These are phyloP conservation scores for Propithecus coquereli DNA, from an alignment of 2,113 vertebrate genomes.

Conservation along the genomic window DNA sequence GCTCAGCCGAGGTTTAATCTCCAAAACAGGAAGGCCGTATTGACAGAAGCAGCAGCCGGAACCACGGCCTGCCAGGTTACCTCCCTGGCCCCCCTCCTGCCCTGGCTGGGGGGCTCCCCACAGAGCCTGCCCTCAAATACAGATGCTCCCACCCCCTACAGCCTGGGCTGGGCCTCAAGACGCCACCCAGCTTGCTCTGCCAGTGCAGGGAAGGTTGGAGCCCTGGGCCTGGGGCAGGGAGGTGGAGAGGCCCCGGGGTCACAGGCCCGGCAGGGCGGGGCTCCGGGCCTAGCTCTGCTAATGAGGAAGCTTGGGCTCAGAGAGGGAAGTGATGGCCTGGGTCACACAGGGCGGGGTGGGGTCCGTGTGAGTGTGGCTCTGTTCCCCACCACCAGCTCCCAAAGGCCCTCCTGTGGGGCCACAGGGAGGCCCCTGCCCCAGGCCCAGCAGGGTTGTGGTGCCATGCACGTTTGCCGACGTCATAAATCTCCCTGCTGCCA, in stretches of 20 bases:
- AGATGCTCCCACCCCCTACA: not conserved
- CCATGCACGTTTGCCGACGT: fast-evolving
- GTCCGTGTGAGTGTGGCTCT: not conserved
- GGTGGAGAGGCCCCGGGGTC: not conserved
- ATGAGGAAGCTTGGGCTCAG: constrained; percentile 39
- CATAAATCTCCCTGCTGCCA: not conserved
- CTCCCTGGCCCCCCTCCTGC: not conserved
- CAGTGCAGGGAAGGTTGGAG: not conserved
- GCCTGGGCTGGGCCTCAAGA: not conserved
- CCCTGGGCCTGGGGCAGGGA: not conserved
- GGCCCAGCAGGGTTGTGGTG: not conserved
- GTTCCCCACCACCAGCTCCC: too few species aligned
- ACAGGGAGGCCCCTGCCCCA: not conserved
- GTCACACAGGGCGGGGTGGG: not conserved
- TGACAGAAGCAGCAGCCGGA: constrained; percentile 64
- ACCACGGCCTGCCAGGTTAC: constrained; percentile 30
- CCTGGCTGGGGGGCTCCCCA: not conserved
- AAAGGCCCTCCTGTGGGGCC: not conserved
- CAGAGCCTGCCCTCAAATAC: not conserved
- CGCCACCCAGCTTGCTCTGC: fast-evolving
- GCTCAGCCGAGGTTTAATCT: constrained; percentile 64
- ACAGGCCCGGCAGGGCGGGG: not conserved
- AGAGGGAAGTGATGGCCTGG: not conserved
- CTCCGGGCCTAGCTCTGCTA: not conserved
- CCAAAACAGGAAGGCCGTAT: constrained; percentile 74